Conservation (phyloP, 2,888 invertebrate genomes). For the Gisinianus flammeolus region DNA sequence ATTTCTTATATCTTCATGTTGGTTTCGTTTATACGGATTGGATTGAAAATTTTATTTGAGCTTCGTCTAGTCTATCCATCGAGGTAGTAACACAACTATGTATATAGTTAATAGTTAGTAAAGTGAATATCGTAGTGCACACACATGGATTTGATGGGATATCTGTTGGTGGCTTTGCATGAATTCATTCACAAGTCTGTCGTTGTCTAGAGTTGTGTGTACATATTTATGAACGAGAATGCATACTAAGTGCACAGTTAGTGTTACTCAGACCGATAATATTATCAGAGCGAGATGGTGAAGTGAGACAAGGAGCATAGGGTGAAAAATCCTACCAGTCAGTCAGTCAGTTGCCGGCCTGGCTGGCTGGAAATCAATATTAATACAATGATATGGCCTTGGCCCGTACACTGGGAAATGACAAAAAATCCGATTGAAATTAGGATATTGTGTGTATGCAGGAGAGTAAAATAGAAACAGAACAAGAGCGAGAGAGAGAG, state of each 20-base stretch:
- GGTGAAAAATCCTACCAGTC: constrained; percentile 25
- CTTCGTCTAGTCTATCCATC: neutral
- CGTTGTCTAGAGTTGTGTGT: neutral
- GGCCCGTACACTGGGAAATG: constrained; percentile 42
- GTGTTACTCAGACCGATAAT: constrained; percentile 4
- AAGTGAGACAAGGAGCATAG: constrained; percentile 41
- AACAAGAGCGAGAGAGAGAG: neutral
- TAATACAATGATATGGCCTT: constrained; percentile 40
- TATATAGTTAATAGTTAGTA: too few relatives aligned
- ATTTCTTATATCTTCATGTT: too few relatives aligned
- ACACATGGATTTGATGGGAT: too few relatives aligned
- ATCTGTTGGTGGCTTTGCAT: constrained; percentile 16
- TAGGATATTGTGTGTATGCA: constrained; percentile 34
- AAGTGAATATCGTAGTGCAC: too few relatives aligned
- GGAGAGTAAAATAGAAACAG: neutral
- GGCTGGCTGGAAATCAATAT: neutral
- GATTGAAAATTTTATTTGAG: neutral
- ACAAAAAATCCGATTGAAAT: constrained; percentile 47
- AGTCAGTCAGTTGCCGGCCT: neutral
- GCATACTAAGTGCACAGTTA: neutral
- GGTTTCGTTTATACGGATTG: neutral
- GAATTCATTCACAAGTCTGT: constrained; percentile 14
- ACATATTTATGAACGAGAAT: neutral
- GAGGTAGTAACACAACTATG: neutral
- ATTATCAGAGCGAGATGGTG: constrained; percentile 32